Evolutionary conservation across 2,113 vertebrate species (phyloP).

Genomic region (Dipodomys spectabilis): DNA sequence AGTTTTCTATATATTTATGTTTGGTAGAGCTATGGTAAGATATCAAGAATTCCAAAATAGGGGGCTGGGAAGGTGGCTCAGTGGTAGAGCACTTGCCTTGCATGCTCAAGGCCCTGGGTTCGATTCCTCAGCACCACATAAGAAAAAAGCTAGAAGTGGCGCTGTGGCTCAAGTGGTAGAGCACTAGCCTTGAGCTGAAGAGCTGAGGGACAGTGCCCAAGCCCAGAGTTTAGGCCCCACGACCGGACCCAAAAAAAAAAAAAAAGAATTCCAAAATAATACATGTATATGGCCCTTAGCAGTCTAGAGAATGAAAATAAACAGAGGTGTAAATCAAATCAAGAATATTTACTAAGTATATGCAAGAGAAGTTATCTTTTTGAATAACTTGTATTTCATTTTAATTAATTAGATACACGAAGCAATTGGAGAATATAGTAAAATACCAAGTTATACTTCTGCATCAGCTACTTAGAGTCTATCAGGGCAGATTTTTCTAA

Average conservation of each 20-base stretch:
- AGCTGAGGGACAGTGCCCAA: no score
- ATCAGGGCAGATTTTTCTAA: neutral
- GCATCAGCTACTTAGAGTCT: neutral
- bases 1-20: constrained; percentile 12
- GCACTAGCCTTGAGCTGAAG: no score
- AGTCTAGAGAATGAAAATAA: constrained; percentile 19
- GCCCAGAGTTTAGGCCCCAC: no score
- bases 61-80: no score
- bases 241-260: no score
- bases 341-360: constrained; percentile 23
- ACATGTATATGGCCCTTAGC: neutral
- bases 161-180: no score
- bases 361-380: constrained; percentile 19
- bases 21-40: neutral
- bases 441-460: constrained; percentile 17
- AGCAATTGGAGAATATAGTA: constrained; percentile 24
- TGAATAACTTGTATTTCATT: constrained; percentile 12
- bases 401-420: constrained; percentile 21
- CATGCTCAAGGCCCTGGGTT: no score
- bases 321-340: constrained; percentile 11
- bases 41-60: constrained; percentile 1
- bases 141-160: no score
- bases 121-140: no score
- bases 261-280: constrained; percentile 3
- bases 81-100: no score